Percentiles rank a stretch among this genome's conserved stretches.
phyloP scores from a whole-genome alignment of 2,888 invertebrate genomes.

The Drosophila rubida region DNA sequence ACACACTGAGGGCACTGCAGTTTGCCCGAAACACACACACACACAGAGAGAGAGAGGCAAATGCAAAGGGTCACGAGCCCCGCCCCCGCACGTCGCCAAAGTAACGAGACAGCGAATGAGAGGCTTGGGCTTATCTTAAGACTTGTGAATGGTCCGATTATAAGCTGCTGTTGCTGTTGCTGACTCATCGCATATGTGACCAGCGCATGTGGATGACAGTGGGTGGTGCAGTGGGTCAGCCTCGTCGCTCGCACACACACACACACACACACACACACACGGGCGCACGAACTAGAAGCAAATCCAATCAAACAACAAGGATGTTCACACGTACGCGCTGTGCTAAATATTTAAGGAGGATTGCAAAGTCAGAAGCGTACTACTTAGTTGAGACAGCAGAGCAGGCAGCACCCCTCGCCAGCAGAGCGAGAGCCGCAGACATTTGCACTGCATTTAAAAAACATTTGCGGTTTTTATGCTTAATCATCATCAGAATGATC shows the following conservation, averaged over 20 bases:
- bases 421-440: constrained; percentile 15
- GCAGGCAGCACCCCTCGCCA: neutral
- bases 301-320: constrained; percentile 61
- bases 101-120: neutral
- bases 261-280: neutral
- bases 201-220: constrained; percentile 11
- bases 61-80: constrained; percentile 40
- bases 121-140: constrained; percentile 43
- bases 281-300: neutral
- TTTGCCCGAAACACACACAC: constrained; percentile 16
- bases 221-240: constrained; percentile 32
- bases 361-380: constrained; percentile 39
- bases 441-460: constrained; percentile 82
- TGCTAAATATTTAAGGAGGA: constrained; percentile 70
- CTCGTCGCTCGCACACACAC: constrained; percentile 25
- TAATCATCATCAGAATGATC: constrained; percentile 72
- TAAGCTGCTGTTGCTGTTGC: constrained; percentile 37
- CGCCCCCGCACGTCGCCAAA: neutral
- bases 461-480: constrained; percentile 82
- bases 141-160: constrained; percentile 47
- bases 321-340: constrained; percentile 63
- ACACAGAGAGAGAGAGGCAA: constrained; percentile 5
- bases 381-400: constrained; percentile 44
- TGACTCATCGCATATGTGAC: constrained; percentile 54
- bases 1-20: constrained; percentile 22